Conservation (phyloP, 2,113 vertebrate species). For the Balaenoptera acutorostrata region DNA sequence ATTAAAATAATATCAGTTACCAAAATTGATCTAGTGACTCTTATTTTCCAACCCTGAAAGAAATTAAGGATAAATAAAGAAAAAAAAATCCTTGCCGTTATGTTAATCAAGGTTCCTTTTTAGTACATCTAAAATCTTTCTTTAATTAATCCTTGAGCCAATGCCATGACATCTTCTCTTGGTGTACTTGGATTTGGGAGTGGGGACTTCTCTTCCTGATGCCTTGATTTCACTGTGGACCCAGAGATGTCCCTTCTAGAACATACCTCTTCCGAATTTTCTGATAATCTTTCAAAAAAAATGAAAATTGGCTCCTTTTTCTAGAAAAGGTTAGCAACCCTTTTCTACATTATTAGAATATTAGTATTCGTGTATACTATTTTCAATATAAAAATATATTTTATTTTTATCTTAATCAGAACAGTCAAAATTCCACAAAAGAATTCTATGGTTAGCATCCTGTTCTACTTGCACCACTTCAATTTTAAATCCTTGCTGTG, state of each 20-base stretch:
- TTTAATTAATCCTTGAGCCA: background rate
- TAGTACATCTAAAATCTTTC: background rate
- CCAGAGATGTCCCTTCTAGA: background rate
- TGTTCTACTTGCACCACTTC: no score
- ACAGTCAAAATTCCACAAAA: no score
- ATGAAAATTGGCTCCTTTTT: background rate
- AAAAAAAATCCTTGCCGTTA: background rate
- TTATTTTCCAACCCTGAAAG: background rate
- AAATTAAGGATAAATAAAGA: background rate
- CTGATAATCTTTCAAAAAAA: background rate
- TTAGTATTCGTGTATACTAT: no score
- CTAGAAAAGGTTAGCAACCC: background rate
- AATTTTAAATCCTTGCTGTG: no score
- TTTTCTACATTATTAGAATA: no score
- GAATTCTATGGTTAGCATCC: no score
- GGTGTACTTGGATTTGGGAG: background rate
- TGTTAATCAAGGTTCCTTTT: background rate
- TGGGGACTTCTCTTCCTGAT: background rate
- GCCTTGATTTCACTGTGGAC: background rate
- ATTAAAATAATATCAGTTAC: background rate
- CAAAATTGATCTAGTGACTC: no score
- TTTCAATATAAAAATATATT: no score
- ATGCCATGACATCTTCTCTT: background rate
- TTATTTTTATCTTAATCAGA: no score
- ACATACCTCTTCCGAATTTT: background rate